phyloP scores from a whole-genome alignment of 2,797 vertebrate species.

The Sus cebifrons region DNA sequence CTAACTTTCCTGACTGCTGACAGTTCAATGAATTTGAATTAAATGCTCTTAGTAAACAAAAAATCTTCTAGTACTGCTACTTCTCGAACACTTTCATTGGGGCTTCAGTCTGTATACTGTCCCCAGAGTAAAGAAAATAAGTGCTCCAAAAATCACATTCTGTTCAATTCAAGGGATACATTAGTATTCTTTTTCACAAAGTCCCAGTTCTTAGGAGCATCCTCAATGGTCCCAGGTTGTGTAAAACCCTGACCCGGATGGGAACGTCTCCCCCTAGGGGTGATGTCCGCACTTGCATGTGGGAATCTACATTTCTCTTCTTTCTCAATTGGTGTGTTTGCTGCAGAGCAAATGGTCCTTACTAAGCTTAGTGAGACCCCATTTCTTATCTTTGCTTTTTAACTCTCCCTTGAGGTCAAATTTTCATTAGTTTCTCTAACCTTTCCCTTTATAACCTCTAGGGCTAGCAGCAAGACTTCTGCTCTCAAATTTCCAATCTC shows the following conservation, averaged over 20 bases:
- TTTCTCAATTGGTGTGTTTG: neutral
- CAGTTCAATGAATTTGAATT: neutral
- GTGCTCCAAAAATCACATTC: neutral
- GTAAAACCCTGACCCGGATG: neutral
- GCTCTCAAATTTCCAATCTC: neutral
- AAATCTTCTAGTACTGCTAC: neutral
- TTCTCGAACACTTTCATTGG: neutral
- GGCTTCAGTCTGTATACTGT: neutral
- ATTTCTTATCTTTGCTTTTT: neutral
- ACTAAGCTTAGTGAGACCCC: neutral
- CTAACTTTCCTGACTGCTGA: neutral
- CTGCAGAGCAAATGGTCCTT: neutral
- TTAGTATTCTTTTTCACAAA: neutral
- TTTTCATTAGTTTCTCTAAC: neutral
- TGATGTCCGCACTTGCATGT: neutral
- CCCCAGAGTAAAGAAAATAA: neutral
- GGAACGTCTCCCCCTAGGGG: neutral
- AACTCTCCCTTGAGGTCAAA: neutral
- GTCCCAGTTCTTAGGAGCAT: neutral
- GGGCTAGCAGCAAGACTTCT: neutral
- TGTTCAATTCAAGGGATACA: neutral
- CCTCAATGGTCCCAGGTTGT: neutral
- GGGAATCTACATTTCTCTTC: neutral
- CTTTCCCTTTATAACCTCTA: neutral
- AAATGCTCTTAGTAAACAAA: slow-evolving; percentile 13